Evolutionary conservation across 2,113 vertebrate species (phyloP), one percentile per base, ranked within the genome.

Genomic region (Pluvianellus socialis): DNA sequence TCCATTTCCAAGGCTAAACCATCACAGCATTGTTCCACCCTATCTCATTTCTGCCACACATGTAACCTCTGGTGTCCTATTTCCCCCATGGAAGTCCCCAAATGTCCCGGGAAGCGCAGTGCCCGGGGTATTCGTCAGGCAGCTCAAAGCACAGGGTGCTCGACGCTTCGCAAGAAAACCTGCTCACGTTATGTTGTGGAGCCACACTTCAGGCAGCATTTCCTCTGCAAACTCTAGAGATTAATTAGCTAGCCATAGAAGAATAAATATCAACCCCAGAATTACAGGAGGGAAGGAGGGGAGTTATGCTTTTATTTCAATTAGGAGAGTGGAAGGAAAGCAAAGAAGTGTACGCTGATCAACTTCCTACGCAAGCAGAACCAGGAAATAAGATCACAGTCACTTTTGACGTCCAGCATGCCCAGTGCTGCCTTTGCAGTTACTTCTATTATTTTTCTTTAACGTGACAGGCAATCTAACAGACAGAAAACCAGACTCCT

Each of bases 321-420:
- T 18, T 67, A 23, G 22, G 8, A 86, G 4, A 68, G 22, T 1
- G 0, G 0, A 70, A 77, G 4, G 12, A 62, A 53, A 23, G 21
- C 2, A 66, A 76, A 72, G 63, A 62, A 9, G 12, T 1, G 1
- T 15, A 35, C 18, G 7, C 58, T 61, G 65, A 81, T 22, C 2
- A 28, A 32, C 68, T 50, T 66, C 8, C 24, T 42, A 62, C 62
- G 44, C 38, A 58, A 58, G 40, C 30, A 81, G 55, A 53, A 49
- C 8, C 7, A 28, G 14, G 32, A 70, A 81, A 35, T 9, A 42
- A 70, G 30, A 19, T 38, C 50, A n/a, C 2, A 3, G 26, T 19
- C 17, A 11, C 27, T 59, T 45, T 4, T 21, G 44, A 56, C 27
- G 85, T 77, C 9, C 55, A 66, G 33, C 75, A 75, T 1, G 9